A percentile compares a stretch with the other conserved stretches of the same genome.
phyloP scores from a whole-genome alignment of 2,888 invertebrate genomes.

The Drosophila setosimentum region DNA sequence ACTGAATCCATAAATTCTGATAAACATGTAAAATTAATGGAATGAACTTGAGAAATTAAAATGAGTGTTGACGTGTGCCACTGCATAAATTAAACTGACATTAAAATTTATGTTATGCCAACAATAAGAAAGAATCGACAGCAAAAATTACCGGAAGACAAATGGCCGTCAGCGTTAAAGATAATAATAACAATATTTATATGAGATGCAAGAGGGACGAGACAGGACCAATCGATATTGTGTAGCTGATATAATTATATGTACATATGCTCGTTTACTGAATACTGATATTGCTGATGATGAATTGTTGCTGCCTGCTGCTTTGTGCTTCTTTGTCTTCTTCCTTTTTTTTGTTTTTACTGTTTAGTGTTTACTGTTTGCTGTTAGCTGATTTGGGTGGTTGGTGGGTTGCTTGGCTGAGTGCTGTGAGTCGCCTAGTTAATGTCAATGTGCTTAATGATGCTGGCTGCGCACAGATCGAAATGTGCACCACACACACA shows the following conservation, averaged over 20 bases:
- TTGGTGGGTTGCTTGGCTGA: background rate
- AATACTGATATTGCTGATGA: constrained; percentile 64
- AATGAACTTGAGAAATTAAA: constrained; percentile 9
- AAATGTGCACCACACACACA: constrained; percentile 30
- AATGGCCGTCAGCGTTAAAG: constrained; percentile 12
- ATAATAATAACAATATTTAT: constrained; percentile 4
- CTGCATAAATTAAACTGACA: constrained; percentile 70
- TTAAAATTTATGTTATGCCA: constrained; percentile 64
- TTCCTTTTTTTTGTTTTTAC: too few species aligned
- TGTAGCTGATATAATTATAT: constrained; percentile 60
- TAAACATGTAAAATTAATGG: constrained; percentile 16
- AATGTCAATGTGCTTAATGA: constrained; percentile 66
- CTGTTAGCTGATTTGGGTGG: background rate
- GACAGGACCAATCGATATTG: constrained; percentile 38
- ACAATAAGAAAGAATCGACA: background rate
- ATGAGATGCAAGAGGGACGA: background rate
- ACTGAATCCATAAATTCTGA: constrained; percentile 25
- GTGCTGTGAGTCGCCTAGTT: constrained; percentile 35
- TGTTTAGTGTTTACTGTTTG: background rate
- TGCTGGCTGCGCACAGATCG: constrained; percentile 54
- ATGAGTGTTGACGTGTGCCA: constrained; percentile 43
- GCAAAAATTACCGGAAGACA: constrained; percentile 1
- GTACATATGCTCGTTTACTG: constrained; percentile 55
- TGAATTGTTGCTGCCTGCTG: constrained; percentile 52
- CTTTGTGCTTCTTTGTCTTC: background rate